A percentile compares a stretch with the other conserved stretches of the same genome.
phyloP scores from a whole-genome alignment of 2,113 vertebrate species.

The Eretmochelys imbricata region DNA sequence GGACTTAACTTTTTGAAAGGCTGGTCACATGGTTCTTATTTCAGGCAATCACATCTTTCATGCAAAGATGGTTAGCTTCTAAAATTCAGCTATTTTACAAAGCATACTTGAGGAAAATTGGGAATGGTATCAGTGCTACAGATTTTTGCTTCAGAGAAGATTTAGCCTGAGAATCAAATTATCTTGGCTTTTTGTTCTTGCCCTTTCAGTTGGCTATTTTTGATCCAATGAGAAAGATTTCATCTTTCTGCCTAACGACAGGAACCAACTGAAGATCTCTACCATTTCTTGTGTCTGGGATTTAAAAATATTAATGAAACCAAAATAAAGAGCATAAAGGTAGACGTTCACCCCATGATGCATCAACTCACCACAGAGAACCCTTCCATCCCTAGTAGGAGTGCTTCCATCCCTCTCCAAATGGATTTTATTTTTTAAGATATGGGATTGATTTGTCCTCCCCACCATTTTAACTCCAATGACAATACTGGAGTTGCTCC shows the following conservation, averaged over 20 bases:
- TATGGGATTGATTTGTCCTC: background rate
- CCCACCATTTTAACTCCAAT: background rate
- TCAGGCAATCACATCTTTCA: background rate
- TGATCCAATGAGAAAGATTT: background rate
- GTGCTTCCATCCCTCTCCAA: background rate
- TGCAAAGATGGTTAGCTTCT: background rate
- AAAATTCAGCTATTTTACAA: background rate
- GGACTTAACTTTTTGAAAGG: background rate
- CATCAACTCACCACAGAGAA: background rate
- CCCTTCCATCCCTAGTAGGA: background rate
- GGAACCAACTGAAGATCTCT: background rate
- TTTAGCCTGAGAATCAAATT: background rate
- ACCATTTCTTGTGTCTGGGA: background rate
- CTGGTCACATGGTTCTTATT: rapidly evolving
- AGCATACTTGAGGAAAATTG: background rate
- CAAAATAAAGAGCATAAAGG: background rate
- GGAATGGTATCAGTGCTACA: background rate
- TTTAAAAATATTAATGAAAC: background rate
- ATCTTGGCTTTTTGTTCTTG: background rate
- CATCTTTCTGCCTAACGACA: background rate
- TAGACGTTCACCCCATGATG: background rate
- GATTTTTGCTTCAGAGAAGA: background rate
- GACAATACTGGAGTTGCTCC: background rate
- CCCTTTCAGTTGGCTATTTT: background rate
- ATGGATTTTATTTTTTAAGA: background rate